Evolutionary conservation across 2,888 invertebrate genomes (phyloP), one percentile per base, ranked within the genome.

Genomic region (Tiliacea aurago): DNA sequence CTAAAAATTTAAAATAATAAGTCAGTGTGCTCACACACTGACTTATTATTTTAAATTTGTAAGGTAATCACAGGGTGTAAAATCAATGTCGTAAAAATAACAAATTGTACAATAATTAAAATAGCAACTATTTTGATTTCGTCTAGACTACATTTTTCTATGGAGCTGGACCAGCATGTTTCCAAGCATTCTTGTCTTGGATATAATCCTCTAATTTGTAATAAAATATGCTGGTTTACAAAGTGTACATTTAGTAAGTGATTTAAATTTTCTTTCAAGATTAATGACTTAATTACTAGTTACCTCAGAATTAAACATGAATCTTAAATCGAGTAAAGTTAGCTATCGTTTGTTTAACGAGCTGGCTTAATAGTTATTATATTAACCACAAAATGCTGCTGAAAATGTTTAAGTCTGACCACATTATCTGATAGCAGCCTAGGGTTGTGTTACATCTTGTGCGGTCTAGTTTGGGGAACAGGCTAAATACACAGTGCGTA

Each of bases 361-460:
- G 69, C 56, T 63, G 47, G 37, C 62, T 81, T 83, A 71, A 69
- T 79, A 71, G 62, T 79, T 79, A 76, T 69, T 79, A 72, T 74
- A 68, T 49, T 63, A 58, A 63, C 79, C 83, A 56, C 70, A 53
- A 71, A 75, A 71, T 69, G 37, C 41, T 71, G 63, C 15, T 43
- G 62, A 59, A 83, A 79, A 67, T 76, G 69, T 70, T 79, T 71
- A 55, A 70, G 80, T 56, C 41, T 47, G 45, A 79, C 80, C 80
- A 70, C 83, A 83, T 75, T 28, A 43, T 69, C 59, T 79, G 68
- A 59, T 82, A 51, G 41, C 58, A 49, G 73, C 62, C 63, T 61
- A 56, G 55, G 61, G 61, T 62, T 66, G 55, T 71, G 33, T 70
- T 63, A 51, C 58, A 70, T 68, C 70, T 68, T 43, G 13, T 65